Conservation (phyloP, 2,888 invertebrate genomes). For the Augiades crinisus region DNA sequence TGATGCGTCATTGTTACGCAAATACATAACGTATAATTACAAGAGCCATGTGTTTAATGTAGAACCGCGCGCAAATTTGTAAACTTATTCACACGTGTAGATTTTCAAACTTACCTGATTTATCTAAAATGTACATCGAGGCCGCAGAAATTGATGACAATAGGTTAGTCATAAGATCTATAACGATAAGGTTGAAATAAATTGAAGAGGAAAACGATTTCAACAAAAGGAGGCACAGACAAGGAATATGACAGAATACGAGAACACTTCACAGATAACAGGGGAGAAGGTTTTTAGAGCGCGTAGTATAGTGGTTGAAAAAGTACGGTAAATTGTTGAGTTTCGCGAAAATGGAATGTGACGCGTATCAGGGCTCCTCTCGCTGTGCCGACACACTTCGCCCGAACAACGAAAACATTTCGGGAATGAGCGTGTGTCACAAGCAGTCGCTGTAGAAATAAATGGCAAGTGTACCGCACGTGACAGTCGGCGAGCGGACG, state of each 20-base stretch:
- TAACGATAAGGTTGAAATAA: slow-evolving; percentile 7
- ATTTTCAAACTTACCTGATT: not conserved
- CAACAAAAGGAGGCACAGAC: slow-evolving; percentile 12
- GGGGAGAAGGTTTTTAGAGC: slow-evolving; percentile 15
- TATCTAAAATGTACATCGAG: not conserved
- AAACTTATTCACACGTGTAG: no score
- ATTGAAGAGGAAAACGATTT: slow-evolving; percentile 19
- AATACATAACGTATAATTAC: no score
- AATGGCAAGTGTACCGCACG: slow-evolving; percentile 46
- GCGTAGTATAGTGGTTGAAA: slow-evolving; percentile 34
- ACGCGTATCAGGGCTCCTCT: slow-evolving; percentile 35
- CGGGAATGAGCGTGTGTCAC: slow-evolving; percentile 54
- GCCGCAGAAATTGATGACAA: not conserved
- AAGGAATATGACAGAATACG: slow-evolving; percentile 10
- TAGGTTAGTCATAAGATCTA: slow-evolving; percentile 9
- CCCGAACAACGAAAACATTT: slow-evolving; percentile 55
- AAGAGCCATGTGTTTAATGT: no score
- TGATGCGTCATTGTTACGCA: no score
- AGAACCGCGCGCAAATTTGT: no score
- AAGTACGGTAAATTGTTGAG: slow-evolving; percentile 42
- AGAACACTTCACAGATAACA: slow-evolving; percentile 15
- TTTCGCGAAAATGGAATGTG: slow-evolving; percentile 39
- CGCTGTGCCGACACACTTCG: slow-evolving; percentile 37
- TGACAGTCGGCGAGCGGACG: slow-evolving; percentile 40
- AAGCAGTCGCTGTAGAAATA: slow-evolving; percentile 47